Evolutionary conservation across 2,797 vertebrate species (phyloP).

Genomic region (Chromobotia macracanthus): DNA sequence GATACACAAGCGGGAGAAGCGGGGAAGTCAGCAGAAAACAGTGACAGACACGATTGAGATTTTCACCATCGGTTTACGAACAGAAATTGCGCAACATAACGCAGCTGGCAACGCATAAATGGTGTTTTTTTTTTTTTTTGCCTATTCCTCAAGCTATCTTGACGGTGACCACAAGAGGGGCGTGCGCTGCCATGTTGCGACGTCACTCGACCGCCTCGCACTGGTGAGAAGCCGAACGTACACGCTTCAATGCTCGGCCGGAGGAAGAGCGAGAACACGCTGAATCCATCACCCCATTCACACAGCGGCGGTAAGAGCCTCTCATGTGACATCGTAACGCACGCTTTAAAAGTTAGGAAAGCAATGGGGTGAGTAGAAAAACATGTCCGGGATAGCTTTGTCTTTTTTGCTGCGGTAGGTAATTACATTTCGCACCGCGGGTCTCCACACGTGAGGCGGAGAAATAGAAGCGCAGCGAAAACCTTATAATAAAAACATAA

Average conservation of each 20-base stretch:
- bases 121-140: not conserved
- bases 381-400: constrained; percentile 59
- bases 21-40: too few relatives aligned
- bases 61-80: too few relatives aligned
- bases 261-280: constrained; percentile 56
- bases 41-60: too few relatives aligned
- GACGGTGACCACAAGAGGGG: constrained; percentile 33
- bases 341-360: not conserved
- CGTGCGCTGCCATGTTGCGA: constrained; percentile 59
- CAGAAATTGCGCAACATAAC: too few relatives aligned
- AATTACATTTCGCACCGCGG: constrained; percentile 72
- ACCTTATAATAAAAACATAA: constrained; percentile 67
- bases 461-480: constrained; percentile 70
- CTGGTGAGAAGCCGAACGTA: constrained; percentile 52
- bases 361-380: constrained; percentile 27
- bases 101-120: too few relatives aligned
- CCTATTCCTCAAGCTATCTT: constrained; percentile 37
- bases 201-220: constrained; percentile 67
- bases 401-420: constrained; percentile 53
- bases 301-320: constrained; percentile 58
- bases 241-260: constrained; percentile 54
- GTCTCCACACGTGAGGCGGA: constrained; percentile 71
- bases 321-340: constrained; percentile 18
- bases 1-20: too few relatives aligned
- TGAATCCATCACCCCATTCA: constrained; percentile 48